Base-by-base conservation (phyloP, 2,888 invertebrate species). In the Syritta pipiens region DNA sequence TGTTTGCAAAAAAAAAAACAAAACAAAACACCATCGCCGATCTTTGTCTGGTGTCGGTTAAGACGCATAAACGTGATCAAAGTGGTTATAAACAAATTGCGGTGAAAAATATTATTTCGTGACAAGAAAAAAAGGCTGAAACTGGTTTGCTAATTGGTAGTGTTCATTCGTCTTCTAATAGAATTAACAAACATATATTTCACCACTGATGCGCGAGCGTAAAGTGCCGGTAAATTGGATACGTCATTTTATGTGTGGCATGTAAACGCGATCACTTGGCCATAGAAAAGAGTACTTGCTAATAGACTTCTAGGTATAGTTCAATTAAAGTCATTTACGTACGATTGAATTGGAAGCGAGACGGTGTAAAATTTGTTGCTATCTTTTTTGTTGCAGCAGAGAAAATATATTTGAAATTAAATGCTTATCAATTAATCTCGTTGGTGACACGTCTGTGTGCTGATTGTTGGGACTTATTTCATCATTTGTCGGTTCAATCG, bases 361-460 rank as follows among this genome's bases (percentile, higher is more conserved):
- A n/a, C n/a, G 40, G 14, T 42, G 35, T 46, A 10, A 53, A 55
- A 24, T 53, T 44, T 35, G 44, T 30, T 30, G 9, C 12, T 51
- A 49, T 60, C 30, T n/a, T 24, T 1, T 12, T 32, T 37, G 55
- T n/a, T 67, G 51, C 69, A 62, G 14, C 26, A 35, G 14, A 0
- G 26, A 42, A 42, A 30, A 10, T 26, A 17, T 44, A n/a, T n/a
- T 12, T 40, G 14, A 24, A 7, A 3, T 4, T 17, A 14, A 19
- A n/a, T 17, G 2, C 30, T 62, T 46, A 71, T 71, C 28, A 71
- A 46, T 46, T 71, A 71, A 71, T 71, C 62, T 71, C 19, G 20
- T 53, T 17, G 9, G 51, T 71, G 62, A 53, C 46, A 63, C 53
- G 4, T 37, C 17, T 3, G 26, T 20, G n/a, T n/a, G n/a, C 32